phyloP scores from a whole-genome alignment of 2,113 vertebrate species.

The Leptocoma aspasia region DNA sequence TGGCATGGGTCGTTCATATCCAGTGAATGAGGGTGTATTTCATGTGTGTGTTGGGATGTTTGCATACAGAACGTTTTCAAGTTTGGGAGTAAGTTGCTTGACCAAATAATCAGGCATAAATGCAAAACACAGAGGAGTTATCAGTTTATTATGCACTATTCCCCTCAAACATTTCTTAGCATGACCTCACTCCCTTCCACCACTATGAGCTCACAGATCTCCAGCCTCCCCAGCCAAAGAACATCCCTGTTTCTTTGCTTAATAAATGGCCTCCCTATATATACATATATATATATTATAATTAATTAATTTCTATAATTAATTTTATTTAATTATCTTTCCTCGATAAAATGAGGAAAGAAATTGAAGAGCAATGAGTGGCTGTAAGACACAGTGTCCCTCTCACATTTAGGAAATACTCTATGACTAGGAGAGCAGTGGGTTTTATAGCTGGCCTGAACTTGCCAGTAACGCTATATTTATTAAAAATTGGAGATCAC shows the following conservation, averaged over 20 bases:
- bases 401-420: not conserved
- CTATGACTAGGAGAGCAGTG: not conserved
- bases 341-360: not conserved
- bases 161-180: not conserved
- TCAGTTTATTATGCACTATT: not conserved
- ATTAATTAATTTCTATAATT: too few relatives aligned
- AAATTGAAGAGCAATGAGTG: not conserved
- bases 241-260: not conserved
- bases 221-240: not conserved
- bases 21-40: not conserved
- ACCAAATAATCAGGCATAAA: not conserved
- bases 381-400: not conserved
- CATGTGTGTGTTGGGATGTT: too few relatives aligned
- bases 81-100: not conserved
- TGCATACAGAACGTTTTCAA: not conserved
- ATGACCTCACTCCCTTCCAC: not conserved
- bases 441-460: not conserved
- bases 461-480: not conserved
- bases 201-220: not conserved
- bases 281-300: too few relatives aligned
- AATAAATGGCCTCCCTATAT: not conserved
- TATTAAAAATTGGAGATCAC: not conserved
- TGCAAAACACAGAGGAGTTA: not conserved
- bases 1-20: not conserved
- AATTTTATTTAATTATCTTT: too few relatives aligned